Percentiles rank a stretch among this genome's conserved stretches.
These are phyloP conservation scores for Pan paniscus DNA, from an alignment of 2,113 vertebrate genomes.

Conservation along the genomic window DNA sequence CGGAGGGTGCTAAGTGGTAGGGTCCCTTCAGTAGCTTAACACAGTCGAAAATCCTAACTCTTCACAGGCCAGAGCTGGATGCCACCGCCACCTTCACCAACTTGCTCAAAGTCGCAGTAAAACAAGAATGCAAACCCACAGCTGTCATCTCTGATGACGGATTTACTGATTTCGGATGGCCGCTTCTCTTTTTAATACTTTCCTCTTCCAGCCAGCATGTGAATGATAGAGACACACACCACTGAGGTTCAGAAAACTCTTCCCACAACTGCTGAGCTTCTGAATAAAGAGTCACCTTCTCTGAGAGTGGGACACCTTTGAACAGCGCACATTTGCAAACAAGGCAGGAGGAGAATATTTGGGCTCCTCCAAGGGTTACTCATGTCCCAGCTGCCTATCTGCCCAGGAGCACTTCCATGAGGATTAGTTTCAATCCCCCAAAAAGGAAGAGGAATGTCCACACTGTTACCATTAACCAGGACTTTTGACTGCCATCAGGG, in stretches of 20 bases:
- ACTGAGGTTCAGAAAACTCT: conserved; percentile 40
- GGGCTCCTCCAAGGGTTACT: not conserved
- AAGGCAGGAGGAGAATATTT: not conserved
- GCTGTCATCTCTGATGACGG: conserved; percentile 12
- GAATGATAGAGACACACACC: conserved; percentile 15
- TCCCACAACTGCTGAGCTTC: conserved; percentile 18
- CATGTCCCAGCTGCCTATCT: not conserved
- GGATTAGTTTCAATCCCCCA: not conserved
- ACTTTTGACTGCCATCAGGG: not conserved
- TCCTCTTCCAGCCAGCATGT: not conserved
- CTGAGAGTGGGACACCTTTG: not conserved
- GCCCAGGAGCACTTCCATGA: not conserved
- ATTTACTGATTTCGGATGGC: conserved; percentile 70
- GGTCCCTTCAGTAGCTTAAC: conserved; percentile 63
- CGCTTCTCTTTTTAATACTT: conserved; percentile 67
- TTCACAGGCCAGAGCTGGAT: conserved; percentile 44
- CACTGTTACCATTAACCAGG: not conserved
- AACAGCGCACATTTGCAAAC: not conserved
- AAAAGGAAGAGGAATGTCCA: not conserved
- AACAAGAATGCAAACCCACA: conserved; percentile 74
- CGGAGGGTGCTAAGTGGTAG: conserved; percentile 68
- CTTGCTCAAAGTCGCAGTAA: conserved; percentile 78
- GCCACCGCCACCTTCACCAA: conserved; percentile 53
- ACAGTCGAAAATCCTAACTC: conserved; percentile 50
- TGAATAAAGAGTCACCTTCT: conserved; percentile 51